Conservation (phyloP, 2,113 vertebrate genomes). For the Numenius arquata region DNA sequence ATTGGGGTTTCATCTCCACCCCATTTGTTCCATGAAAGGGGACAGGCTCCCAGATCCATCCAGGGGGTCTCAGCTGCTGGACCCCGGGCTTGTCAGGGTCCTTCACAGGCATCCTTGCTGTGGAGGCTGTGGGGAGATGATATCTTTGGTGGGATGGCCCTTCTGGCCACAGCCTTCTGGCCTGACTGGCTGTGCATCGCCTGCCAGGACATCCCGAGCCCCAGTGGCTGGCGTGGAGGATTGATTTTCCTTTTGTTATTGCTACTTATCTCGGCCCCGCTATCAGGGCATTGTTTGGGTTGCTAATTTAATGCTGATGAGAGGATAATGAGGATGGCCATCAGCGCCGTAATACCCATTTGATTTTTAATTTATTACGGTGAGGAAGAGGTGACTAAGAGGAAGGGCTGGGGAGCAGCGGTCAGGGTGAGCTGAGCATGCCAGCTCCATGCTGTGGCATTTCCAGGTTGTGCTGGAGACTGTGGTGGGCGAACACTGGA, state of each 20-base stretch:
- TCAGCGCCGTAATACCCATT: not conserved
- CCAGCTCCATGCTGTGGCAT: not conserved
- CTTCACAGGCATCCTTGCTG: not conserved
- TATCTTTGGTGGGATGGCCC: not conserved
- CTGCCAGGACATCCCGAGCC: not conserved
- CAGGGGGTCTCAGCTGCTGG: not conserved
- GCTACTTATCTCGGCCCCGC: conserved; percentile 6
- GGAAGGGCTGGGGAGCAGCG: not conserved
- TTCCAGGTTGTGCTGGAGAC: not conserved
- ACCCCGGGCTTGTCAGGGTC: rapidly evolving
- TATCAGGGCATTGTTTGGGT: not conserved
- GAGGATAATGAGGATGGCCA: not conserved
- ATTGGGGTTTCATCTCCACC: not conserved
- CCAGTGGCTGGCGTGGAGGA: rapidly evolving
- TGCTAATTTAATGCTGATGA: conserved; percentile 14
- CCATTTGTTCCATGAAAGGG: not conserved
- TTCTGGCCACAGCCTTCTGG: too few relatives aligned
- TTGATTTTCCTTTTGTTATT: not conserved
- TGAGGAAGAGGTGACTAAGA: conserved; percentile 52
- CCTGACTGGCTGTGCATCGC: rapidly evolving
- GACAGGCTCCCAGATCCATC: not conserved
- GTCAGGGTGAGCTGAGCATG: not conserved
- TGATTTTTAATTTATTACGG: not conserved
- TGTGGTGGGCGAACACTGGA: rapidly evolving
- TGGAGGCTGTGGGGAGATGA: not conserved